A percentile compares a stretch with the other conserved stretches of the same genome.
phyloP scores from a whole-genome alignment of 2,797 vertebrate species.

The Onychomys arenicola region DNA sequence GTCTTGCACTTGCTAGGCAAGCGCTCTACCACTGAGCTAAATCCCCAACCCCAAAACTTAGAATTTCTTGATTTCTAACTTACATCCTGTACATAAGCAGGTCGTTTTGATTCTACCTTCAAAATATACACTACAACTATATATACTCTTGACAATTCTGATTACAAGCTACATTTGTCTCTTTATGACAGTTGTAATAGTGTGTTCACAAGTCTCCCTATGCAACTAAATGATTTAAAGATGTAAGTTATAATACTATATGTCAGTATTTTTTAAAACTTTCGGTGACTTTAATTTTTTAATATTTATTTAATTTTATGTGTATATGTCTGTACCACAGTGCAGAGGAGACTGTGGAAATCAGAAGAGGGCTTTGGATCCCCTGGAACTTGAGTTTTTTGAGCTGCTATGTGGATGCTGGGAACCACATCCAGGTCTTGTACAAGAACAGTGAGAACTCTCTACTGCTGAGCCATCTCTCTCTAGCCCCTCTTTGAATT shows the following conservation, averaged over 20 bases:
- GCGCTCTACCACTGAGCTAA: too few species aligned
- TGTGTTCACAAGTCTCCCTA: neutral
- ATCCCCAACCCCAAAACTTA: too few species aligned
- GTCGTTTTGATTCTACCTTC: neutral
- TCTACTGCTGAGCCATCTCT: neutral
- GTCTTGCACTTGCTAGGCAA: too few species aligned
- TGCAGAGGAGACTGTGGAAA: neutral
- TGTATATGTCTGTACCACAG: neutral
- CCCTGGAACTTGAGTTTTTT: neutral
- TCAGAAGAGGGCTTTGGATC: neutral
- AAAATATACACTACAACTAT: neutral
- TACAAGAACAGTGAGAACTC: neutral
- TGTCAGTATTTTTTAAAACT: neutral
- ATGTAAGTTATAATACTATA: neutral
- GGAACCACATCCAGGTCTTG: neutral
- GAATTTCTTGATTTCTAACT: conserved; percentile 9
- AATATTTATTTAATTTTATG: neutral
- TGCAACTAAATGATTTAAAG: neutral
- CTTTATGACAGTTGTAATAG: neutral
- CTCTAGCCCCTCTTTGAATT: neutral
- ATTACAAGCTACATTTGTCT: neutral
- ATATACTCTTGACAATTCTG: neutral
- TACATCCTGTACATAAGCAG: neutral
- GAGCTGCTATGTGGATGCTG: neutral
- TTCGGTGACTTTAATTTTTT: neutral